Conservation (phyloP, 1,140 invertebrate species). For the Psilanteris sp. region DNA sequence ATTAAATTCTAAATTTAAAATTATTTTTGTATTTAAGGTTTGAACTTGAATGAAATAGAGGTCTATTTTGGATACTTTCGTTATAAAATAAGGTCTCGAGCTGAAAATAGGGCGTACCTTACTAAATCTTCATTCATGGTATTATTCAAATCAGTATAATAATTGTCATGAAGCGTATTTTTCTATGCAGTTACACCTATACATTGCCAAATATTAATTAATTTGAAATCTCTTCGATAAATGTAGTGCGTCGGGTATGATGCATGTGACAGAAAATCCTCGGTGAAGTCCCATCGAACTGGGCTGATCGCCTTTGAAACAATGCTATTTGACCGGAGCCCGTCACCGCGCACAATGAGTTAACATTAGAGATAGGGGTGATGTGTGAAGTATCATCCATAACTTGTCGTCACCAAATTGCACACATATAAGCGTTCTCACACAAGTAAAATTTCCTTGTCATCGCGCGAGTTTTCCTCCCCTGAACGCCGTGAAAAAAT, state of each 20-base stretch:
- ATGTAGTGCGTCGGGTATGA: constrained; percentile 65
- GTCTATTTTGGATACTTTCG: too few species aligned
- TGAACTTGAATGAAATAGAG: too few species aligned
- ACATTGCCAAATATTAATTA: constrained; percentile 72
- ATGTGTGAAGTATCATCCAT: constrained; percentile 76
- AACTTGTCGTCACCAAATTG: constrained; percentile 77
- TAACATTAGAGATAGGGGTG: constrained; percentile 71
- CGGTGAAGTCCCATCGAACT: constrained; percentile 70
- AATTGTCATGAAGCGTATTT: constrained; percentile 20
- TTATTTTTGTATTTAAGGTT: too few species aligned
- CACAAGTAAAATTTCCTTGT: too few species aligned
- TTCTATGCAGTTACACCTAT: constrained; percentile 43
- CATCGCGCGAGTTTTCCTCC: too few species aligned
- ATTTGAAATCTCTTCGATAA: constrained; percentile 64
- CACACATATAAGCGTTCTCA: constrained; percentile 50
- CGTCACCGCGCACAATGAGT: constrained; percentile 76
- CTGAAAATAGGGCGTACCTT: too few species aligned
- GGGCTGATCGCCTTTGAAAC: constrained; percentile 75
- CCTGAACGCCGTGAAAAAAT: too few species aligned
- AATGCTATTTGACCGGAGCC: constrained; percentile 74
- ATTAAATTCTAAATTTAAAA: too few species aligned
- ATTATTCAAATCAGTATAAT: constrained; percentile 1
- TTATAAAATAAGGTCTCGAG: too few species aligned
- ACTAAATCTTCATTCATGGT: too few species aligned
- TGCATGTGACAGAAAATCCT: constrained; percentile 78